A percentile compares a stretch with the other conserved stretches of the same genome.
Conservation (phyloP, 2,113 vertebrate species). For the Pan troglodytes region DNA sequence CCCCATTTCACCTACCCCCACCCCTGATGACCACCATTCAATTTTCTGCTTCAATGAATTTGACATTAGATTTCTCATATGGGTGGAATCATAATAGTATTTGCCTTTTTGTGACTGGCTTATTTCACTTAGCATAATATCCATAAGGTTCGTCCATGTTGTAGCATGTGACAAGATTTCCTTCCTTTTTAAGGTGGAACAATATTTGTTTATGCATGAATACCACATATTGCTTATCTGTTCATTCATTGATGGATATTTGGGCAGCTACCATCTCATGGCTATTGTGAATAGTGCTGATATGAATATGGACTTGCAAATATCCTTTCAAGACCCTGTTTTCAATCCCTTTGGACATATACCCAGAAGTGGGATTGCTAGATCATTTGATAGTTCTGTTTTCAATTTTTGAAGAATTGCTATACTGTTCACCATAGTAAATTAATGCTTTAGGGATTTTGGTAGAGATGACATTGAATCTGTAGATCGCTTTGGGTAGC, state of each 20-base stretch:
- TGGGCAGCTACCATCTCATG: not conserved
- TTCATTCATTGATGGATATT: not conserved
- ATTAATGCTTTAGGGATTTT: not conserved
- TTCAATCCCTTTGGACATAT: not conserved
- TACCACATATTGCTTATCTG: not conserved
- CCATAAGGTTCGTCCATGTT: not conserved
- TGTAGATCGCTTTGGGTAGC: not conserved
- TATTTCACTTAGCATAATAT: not conserved
- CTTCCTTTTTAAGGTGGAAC: not conserved
- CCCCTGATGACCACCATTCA: not conserved
- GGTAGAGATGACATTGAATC: not conserved
- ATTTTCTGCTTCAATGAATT: not conserved
- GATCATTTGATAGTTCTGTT: not conserved
- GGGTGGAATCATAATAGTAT: not conserved
- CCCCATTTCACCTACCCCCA: not conserved
- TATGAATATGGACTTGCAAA: not conserved
- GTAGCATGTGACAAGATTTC: not conserved
- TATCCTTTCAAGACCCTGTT: not conserved
- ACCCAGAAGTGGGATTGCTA: not conserved
- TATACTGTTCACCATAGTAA: not conserved
- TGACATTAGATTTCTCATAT: not conserved
- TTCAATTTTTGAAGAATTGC: not conserved
- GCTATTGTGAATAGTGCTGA: not conserved
- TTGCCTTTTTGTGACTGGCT: not conserved
- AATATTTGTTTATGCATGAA: not conserved